These are phyloP conservation scores for Drepana arcuata DNA, from an alignment of 1,140 invertebrate genomes.

Conservation along the genomic window DNA sequence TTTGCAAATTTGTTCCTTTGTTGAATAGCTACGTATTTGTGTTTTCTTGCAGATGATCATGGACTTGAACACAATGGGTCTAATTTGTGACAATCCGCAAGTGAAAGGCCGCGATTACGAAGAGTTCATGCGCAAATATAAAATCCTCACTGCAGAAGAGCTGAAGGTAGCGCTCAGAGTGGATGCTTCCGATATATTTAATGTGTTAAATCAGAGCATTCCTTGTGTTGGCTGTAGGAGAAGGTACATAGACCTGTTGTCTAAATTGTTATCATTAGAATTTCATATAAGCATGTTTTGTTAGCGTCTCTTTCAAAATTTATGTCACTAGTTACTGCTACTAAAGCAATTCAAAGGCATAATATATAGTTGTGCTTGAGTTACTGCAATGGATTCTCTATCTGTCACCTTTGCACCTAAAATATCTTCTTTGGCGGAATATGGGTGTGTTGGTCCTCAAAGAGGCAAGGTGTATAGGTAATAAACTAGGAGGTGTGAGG, in stretches of 20 bases:
- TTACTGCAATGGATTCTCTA: too few relatives aligned
- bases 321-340: too few relatives aligned
- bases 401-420: too few relatives aligned
- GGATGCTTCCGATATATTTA: conserved; percentile 85
- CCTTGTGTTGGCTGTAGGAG: conserved; percentile 93
- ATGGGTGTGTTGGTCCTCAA: too few relatives aligned
- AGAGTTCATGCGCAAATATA: conserved; percentile 86
- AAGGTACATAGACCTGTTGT: conserved; percentile 75
- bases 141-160: conserved; percentile 83
- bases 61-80: conserved; percentile 87
- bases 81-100: conserved; percentile 83
- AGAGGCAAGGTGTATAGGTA: too few relatives aligned
- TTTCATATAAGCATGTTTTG: too few relatives aligned
- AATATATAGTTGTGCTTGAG: too few relatives aligned
- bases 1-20: conserved; percentile 51
- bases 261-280: too few relatives aligned
- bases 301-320: too few relatives aligned
- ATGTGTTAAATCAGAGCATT: conserved; percentile 88
- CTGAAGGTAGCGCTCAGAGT: conserved; percentile 86
- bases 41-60: conserved; percentile 85
- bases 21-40: conserved; percentile 27
- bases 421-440: too few relatives aligned
- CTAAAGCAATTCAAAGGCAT: too few relatives aligned
- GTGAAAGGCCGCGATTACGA: conserved; percentile 86
- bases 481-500: too few relatives aligned